Evolutionary conservation across 2,113 vertebrate species (phyloP).

Genomic region (Felis chaus): DNA sequence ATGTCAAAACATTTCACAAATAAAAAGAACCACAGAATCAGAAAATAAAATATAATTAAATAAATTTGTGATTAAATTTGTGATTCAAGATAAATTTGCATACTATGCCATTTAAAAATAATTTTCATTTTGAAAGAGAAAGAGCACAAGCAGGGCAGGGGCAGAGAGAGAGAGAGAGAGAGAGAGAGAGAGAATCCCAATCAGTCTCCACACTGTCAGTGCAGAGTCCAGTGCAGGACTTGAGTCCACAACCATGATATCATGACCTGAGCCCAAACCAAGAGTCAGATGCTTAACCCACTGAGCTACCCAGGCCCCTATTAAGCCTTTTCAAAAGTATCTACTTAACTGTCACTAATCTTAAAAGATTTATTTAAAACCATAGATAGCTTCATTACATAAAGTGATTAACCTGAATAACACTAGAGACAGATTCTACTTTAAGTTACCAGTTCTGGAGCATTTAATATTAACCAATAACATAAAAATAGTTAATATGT

Average conservation of each 20-base stretch:
- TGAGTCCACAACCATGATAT: too few relatives aligned
- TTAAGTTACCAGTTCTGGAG: background rate
- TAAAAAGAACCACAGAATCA: background rate
- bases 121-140: too few relatives aligned
- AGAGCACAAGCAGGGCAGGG: too few relatives aligned
- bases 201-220: too few relatives aligned
- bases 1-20: background rate
- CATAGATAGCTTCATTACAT: background rate
- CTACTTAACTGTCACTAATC: background rate
- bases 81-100: background rate
- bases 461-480: background rate
- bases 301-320: too few relatives aligned
- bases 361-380: constrained; percentile 22
- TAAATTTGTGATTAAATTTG: background rate
- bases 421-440: background rate
- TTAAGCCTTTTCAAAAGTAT: background rate
- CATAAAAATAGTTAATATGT: background rate
- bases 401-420: background rate
- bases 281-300: too few relatives aligned
- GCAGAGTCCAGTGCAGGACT: too few relatives aligned
- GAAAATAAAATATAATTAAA: background rate
- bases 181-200: too few relatives aligned
- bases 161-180: too few relatives aligned
- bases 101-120: background rate
- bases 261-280: too few relatives aligned